phyloP scores from a whole-genome alignment of 2,113 vertebrate genomes.

The Actinemys pallida region DNA sequence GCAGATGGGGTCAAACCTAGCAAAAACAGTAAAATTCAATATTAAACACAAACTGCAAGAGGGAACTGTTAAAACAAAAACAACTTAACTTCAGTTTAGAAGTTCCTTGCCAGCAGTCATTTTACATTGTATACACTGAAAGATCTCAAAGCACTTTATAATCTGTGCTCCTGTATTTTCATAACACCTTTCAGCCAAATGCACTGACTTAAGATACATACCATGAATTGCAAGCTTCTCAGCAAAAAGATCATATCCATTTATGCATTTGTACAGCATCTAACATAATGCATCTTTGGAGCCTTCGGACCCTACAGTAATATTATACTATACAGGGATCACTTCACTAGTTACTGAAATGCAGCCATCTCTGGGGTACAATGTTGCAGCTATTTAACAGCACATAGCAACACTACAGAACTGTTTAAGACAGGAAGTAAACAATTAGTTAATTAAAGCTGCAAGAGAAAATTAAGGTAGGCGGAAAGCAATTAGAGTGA shows the following conservation, averaged over 20 bases:
- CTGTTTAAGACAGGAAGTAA: not conserved
- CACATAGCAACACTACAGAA: not conserved
- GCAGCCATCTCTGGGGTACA: not conserved
- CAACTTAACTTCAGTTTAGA: not conserved
- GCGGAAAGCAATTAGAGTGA: conserved; percentile 11
- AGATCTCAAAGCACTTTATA: not conserved
- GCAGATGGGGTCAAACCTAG: not conserved
- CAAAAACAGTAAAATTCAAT: not conserved
- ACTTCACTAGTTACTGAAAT: not conserved
- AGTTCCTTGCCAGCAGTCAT: not conserved
- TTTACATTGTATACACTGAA: not conserved
- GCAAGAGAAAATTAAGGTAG: not conserved
- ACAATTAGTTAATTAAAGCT: not conserved
- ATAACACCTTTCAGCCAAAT: not conserved
- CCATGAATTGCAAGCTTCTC: accelerated
- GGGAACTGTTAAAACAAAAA: not conserved
- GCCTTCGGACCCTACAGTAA: not conserved
- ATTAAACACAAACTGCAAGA: not conserved
- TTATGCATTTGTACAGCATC: not conserved
- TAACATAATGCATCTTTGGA: not conserved
- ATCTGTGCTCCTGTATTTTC: not conserved
- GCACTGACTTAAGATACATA: not conserved
- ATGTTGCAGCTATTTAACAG: not conserved
- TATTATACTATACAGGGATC: not conserved
- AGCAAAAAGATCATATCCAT: not conserved